Evolutionary conservation across 2,797 vertebrate species (phyloP), one percentile per base, ranked within the genome.

Genomic region (Lacerta bilineata): DNA sequence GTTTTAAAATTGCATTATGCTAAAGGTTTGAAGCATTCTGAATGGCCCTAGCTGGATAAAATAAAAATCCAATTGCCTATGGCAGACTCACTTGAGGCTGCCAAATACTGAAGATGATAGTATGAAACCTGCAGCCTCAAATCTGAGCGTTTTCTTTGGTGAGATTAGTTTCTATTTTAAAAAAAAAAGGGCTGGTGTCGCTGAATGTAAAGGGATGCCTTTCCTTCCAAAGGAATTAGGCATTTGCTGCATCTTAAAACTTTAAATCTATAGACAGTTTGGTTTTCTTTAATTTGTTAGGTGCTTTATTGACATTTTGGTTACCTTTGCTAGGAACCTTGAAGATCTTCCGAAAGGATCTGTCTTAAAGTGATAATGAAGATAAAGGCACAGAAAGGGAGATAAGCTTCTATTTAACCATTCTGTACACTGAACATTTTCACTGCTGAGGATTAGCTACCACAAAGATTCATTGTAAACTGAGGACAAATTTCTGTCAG

Each of bases 211-310:
- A 78, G 76, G 0, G 72, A 75, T 74, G 23, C 9, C 85, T 85
- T 74, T n/a, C 55, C 71, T 75, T 55, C 55, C 77, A 13, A 85
- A 85, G 86, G 76, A 88, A 2, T 5, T 36, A 25, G 4, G 2
- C 36, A 7, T 88, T 91, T 85, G 33, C 1, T 92, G 85, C 18
- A 79, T 87, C 80, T 86, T 8, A 64, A 91, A 94, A 78, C 15
- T 88, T 92, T 90, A 71, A 86, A 18, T 86, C 71, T 85, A 36
- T 36, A 25, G 2, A 41, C 72, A 0, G 81, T 84, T 86, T 1
- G 3, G 1, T 86, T 90, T 88, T 61, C 39, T 92, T 90, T 79
- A 89, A 89, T 91, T 92, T 91, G 15, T 89, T 89, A 77, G 90
- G 88, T 87, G 78, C 69, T 9, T 80, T 91, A 72, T 92, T 93